phyloP scores from a whole-genome alignment of 2,113 vertebrate genomes.

The Ceyx margarethae region DNA sequence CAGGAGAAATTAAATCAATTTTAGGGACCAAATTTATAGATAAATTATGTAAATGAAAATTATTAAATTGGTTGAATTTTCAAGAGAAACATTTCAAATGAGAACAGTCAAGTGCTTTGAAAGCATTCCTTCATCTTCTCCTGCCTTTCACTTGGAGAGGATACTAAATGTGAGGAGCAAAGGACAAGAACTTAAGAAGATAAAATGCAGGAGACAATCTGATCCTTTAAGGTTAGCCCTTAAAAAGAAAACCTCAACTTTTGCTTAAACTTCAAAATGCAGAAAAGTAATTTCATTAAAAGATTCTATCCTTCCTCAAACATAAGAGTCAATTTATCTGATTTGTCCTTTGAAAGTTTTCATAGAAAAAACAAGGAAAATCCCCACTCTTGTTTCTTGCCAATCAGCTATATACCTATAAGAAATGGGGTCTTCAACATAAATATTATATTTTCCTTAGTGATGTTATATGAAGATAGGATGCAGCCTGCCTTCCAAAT shows the following conservation, averaged over 20 bases:
- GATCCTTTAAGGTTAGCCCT: not conserved
- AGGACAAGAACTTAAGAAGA: not conserved
- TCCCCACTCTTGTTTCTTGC: too few relatives aligned
- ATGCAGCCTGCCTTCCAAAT: not conserved
- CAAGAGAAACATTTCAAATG: not conserved
- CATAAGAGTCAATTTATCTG: not conserved
- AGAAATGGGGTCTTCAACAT: not conserved
- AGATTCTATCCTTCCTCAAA: not conserved
- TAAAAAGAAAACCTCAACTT: not conserved
- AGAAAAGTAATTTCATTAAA: not conserved
- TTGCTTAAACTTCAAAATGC: not conserved
- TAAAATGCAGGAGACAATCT: too few relatives aligned
- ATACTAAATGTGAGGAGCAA: not conserved
- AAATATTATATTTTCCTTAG: not conserved
- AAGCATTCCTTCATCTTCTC: not conserved
- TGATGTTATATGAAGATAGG: not conserved
- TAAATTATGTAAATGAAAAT: not conserved
- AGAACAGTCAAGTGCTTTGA: not conserved
- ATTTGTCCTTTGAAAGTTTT: not conserved
- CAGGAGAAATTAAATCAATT: not conserved
- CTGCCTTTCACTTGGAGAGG: not conserved
- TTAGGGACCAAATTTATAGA: not conserved
- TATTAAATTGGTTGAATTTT: not conserved
- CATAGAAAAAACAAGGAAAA: not conserved
- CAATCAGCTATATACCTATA: not conserved